Base-by-base conservation (phyloP, 2,888 invertebrate genomes). In the Acanthopleura granulata region DNA sequence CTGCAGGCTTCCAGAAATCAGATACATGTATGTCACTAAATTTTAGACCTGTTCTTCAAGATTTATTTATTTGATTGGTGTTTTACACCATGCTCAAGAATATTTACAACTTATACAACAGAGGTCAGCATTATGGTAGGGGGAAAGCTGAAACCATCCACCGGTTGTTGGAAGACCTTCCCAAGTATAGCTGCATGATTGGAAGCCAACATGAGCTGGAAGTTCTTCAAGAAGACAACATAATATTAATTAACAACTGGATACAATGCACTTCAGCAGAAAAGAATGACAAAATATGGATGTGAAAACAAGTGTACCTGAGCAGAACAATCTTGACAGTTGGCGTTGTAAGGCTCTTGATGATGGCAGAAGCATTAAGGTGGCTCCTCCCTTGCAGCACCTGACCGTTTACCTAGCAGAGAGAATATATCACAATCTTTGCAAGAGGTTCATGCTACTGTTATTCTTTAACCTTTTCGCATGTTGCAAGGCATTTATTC, bases 381-480 rank as follows among this genome's bases (percentile, higher is more conserved):
- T 99, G 99, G 91, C 97, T 97, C 87, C 98, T 93, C 77, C 97
- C 97, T 90, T 96, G 95, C 72, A 99, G 92, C 22, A 98, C 96
- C 78, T 95, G 94, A 15, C 98, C 98, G 91, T 99, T 99, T 82
- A 97, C 96, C 96, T 97, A 92, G 18, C 91, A 91, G 83, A 83
- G 81, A 83, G 76, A 73, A 72, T 71, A 72, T 11, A n/a, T 3
- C 61, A 22, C n/a, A n/a, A n/a, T n/a, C n/a, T n/a, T n/a, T n/a
- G n/a, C n/a, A n/a, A n/a, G n/a, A n/a, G n/a, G n/a, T n/a, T n/a
- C n/a, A n/a, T n/a, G n/a, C n/a, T n/a, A n/a, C n/a, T n/a, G n/a
- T n/a, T n/a, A n/a, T n/a, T n/a, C n/a, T n/a, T n/a, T n/a, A n/a
- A n/a, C n/a, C n/a, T n/a, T n/a, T n/a, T n/a, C n/a, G n/a, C n/a